phyloP scores from a whole-genome alignment of 2,797 vertebrate genomes.

The Hozukius guyotensis region DNA sequence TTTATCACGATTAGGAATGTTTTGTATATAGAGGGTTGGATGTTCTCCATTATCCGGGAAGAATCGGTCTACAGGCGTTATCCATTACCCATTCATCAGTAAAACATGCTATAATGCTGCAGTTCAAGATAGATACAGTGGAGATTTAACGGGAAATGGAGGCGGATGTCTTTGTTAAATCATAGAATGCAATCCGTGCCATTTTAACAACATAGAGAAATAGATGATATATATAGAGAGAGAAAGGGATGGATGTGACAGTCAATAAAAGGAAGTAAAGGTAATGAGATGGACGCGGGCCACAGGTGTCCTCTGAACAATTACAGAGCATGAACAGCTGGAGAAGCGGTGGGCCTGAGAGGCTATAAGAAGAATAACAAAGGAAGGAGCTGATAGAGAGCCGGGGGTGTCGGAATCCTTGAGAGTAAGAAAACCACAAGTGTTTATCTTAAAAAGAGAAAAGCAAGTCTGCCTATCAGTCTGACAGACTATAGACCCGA shows the following conservation, averaged over 20 bases:
- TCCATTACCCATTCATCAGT: conserved; percentile 4
- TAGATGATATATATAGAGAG: background rate
- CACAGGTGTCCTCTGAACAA: conserved; percentile 36
- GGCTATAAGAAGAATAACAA: conserved; percentile 1
- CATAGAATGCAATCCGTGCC: background rate
- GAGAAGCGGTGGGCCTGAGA: background rate
- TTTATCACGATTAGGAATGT: conserved; percentile 24
- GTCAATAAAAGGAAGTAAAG: conserved; percentile 7
- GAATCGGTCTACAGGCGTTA: conserved; percentile 8
- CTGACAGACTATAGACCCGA: conserved; percentile 10
- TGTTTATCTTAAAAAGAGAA: conserved; percentile 21
- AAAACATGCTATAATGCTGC: background rate
- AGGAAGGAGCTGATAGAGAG: conserved; percentile 11
- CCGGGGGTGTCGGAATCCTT: background rate
- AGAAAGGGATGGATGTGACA: background rate
- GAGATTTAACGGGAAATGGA: background rate
- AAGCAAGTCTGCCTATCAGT: conserved; percentile 4
- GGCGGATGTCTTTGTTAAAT: background rate
- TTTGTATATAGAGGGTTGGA: conserved; percentile 31
- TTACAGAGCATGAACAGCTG: conserved; percentile 21
- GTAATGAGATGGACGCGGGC: conserved; percentile 30
- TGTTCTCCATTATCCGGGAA: conserved; percentile 18
- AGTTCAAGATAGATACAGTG: background rate
- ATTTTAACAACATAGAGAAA: background rate
- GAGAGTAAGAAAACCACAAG: conserved; percentile 1